phyloP scores from a whole-genome alignment of 2,113 vertebrate genomes.

The Lampris incognitus region DNA sequence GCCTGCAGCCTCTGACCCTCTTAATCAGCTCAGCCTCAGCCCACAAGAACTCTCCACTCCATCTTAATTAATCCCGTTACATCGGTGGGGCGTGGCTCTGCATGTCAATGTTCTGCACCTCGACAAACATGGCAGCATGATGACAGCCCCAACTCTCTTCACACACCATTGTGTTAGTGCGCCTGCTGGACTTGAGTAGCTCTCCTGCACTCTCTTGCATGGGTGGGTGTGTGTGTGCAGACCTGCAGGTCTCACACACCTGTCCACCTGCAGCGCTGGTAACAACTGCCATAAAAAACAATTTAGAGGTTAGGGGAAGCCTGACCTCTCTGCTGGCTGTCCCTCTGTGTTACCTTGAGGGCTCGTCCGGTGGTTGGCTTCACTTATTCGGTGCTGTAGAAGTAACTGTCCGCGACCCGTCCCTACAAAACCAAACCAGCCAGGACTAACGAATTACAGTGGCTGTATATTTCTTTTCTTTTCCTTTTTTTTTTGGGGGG shows the following conservation, averaged over 20 bases:
- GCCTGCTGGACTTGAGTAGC: constrained; percentile 13
- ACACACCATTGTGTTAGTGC: background rate
- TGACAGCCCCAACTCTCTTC: constrained; percentile 24
- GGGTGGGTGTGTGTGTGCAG: background rate
- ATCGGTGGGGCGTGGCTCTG: constrained; percentile 28
- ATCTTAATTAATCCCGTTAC: constrained; percentile 60
- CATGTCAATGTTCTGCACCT: constrained; percentile 33
- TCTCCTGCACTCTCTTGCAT: constrained; percentile 21
- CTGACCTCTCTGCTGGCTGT: constrained; percentile 55
- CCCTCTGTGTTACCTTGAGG: constrained; percentile 61
- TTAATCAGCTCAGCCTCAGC: constrained; percentile 63
- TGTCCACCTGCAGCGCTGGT: constrained; percentile 32
- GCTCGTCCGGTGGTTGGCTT: constrained; percentile 51
- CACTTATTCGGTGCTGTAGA: constrained; percentile 58
- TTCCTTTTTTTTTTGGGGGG: too few relatives aligned
- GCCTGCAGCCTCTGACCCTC: constrained; percentile 53
- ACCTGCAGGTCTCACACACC: constrained; percentile 1
- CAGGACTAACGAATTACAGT: too few relatives aligned
- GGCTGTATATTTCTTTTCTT: too few relatives aligned
- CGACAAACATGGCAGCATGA: constrained; percentile 38
- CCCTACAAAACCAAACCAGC: background rate
- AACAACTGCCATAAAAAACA: constrained; percentile 61
- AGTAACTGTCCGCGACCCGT: constrained; percentile 33
- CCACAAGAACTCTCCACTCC: constrained; percentile 45
- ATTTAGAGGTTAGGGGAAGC: constrained; percentile 62